Conservation (phyloP, 2,113 vertebrate species). For the Laterallus jamaicensis region DNA sequence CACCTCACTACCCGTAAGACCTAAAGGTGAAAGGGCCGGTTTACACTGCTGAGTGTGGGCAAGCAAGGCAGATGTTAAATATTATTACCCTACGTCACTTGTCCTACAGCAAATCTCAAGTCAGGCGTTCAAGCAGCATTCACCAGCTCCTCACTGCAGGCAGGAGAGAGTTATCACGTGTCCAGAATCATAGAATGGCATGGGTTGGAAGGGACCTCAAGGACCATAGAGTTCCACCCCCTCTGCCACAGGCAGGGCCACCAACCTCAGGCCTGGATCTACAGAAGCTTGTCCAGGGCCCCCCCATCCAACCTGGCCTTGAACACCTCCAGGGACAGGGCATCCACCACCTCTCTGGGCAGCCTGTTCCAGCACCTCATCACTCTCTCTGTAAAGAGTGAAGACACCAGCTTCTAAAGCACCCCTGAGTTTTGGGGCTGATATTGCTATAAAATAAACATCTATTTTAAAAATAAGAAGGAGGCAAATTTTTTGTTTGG, state of each 20-base stretch:
- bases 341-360: no score
- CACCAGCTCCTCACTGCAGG: accelerated
- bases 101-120: not conserved
- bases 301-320: no score
- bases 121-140: not conserved
- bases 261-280: no score
- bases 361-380: no score
- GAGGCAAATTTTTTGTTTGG: not conserved
- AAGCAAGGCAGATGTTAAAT: not conserved
- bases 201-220: no score
- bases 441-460: not conserved
- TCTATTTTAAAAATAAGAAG: not conserved
- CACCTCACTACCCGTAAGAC: not conserved
- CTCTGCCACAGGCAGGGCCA: no score
- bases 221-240: no score
- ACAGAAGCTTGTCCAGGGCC: no score
- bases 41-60: not conserved
- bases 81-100: not conserved
- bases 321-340: no score
- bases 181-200: not conserved
- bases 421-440: not conserved
- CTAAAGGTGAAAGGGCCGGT: not conserved
- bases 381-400: no score
- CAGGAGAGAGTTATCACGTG: accelerated
- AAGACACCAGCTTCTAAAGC: not conserved